phyloP scores from a whole-genome alignment of 2,797 vertebrate genomes.

The Enteromius fasciolatus region DNA sequence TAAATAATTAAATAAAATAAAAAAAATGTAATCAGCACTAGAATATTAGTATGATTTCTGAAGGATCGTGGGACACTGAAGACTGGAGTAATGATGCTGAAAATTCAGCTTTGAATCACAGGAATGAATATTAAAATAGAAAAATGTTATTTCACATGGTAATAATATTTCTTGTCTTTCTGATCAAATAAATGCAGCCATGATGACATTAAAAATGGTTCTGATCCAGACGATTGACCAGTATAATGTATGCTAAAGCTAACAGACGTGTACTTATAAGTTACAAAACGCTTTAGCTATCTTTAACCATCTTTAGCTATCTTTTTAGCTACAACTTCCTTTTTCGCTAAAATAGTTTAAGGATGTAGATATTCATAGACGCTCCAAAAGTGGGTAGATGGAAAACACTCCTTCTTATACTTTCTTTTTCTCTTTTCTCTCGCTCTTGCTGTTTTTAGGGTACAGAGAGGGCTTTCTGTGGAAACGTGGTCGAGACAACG shows the following conservation, averaged over 20 bases:
- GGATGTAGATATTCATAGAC: not conserved
- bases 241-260: no score
- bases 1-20: no score
- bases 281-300: not conserved
- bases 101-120: no score
- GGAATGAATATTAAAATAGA: not conserved
- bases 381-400: not conserved
- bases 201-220: no score
- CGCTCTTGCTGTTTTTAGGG: constrained; percentile 71
- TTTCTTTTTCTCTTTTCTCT: not conserved
- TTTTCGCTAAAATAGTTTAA: not conserved
- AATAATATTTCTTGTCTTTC: not conserved
- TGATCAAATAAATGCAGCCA: no score
- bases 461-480: constrained; percentile 96
- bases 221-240: no score
- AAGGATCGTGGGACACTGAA: not conserved
- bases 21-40: no score
- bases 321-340: not conserved
- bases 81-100: no score
- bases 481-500: constrained; percentile 96
- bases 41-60: not conserved
- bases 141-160: no score
- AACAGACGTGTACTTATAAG: not conserved
- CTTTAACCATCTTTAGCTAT: not conserved
- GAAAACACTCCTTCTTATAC: not conserved